These are phyloP conservation scores for Hydrotaea diabolus DNA, from an alignment of 2,888 invertebrate species.

Conservation along the genomic window DNA sequence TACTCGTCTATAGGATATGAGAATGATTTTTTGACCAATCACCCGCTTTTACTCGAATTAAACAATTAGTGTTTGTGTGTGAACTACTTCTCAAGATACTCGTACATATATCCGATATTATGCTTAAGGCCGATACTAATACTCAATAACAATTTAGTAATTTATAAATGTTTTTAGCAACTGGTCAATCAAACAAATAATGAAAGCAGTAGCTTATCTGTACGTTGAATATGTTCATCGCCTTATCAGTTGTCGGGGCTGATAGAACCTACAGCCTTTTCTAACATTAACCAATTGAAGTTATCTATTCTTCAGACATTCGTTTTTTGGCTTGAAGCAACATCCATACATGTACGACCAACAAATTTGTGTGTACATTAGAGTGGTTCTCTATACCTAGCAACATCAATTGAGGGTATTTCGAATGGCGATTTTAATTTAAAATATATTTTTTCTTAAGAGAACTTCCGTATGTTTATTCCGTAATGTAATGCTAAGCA, in stretches of 20 bases:
- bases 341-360: not conserved
- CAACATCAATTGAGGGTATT: no score
- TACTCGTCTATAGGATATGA: no score
- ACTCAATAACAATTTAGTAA: slow-evolving; percentile 40
- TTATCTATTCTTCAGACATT: slow-evolving; percentile 1
- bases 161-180: slow-evolving; percentile 27
- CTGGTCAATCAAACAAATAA: slow-evolving; percentile 32
- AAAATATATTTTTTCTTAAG: no score
- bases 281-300: slow-evolving; percentile 23
- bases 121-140: slow-evolving; percentile 20
- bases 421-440: no score
- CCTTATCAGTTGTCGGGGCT: slow-evolving; percentile 16
- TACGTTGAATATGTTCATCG: slow-evolving; percentile 1
- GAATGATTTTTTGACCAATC: no score
- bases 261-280: slow-evolving; percentile 47
- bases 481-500: no score
- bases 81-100: no score
- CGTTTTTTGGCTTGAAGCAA: not conserved
- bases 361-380: no score
- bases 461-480: no score
- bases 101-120: not conserved
- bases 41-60: not conserved
- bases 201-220: slow-evolving; percentile 21
- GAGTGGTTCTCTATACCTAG: no score
- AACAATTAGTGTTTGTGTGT: not conserved